Percentiles rank a stretch among this genome's conserved stretches.
Conservation (phyloP, 2,888 invertebrate genomes). For the Resseliella maxima region DNA sequence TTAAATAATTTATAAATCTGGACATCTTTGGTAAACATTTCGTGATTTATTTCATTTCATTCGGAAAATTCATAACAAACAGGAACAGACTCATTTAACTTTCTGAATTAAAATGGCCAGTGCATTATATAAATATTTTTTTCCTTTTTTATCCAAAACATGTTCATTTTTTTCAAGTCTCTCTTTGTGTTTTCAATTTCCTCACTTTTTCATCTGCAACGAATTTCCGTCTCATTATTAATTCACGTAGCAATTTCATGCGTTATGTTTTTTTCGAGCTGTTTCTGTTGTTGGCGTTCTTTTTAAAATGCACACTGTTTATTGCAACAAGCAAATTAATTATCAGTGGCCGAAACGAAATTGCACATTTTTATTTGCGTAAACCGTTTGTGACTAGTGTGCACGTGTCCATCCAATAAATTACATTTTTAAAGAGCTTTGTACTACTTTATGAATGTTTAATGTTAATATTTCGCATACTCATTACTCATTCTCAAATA, state of each 20-base stretch:
- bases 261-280: background rate
- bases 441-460: background rate
- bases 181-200: background rate
- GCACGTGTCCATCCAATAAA: constrained; percentile 32
- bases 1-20: no score
- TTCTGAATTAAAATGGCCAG: background rate
- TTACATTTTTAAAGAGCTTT: background rate
- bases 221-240: background rate
- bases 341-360: background rate
- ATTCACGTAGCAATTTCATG: constrained; percentile 22
- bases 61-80: background rate
- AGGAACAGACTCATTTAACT: background rate
- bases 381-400: background rate
- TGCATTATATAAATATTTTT: background rate
- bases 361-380: background rate
- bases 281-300: background rate
- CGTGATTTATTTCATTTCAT: background rate
- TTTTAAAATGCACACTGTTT: constrained; percentile 11
- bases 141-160: background rate
- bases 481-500: background rate
- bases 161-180: background rate
- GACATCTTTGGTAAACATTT: no score
- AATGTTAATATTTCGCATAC: background rate
- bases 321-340: constrained; percentile 35
- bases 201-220: background rate